A percentile compares a stretch with the other conserved stretches of the same genome.
These are phyloP conservation scores for Lanius collurio DNA, from an alignment of 2,113 vertebrate species.

Conservation along the genomic window DNA sequence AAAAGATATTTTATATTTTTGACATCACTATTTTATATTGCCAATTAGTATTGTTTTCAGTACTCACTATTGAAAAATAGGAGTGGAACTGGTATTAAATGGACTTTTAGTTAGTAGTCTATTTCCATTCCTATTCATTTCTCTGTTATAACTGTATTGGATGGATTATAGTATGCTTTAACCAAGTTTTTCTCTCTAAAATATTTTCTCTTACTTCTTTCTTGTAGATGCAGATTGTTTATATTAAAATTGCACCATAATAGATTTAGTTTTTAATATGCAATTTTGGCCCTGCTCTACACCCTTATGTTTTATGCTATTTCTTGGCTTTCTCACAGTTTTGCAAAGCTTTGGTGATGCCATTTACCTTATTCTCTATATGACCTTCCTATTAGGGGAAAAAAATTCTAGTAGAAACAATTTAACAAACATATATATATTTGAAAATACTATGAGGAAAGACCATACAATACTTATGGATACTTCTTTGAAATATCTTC, in stretches of 20 bases:
- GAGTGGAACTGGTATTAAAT: background rate
- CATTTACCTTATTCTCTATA: background rate
- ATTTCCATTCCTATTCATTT: background rate
- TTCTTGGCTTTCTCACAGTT: background rate
- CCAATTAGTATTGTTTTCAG: background rate
- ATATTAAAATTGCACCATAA: background rate
- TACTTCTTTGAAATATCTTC: background rate
- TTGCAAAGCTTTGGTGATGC: background rate
- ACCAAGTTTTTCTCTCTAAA: background rate
- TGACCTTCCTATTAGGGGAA: background rate
- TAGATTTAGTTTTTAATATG: background rate
- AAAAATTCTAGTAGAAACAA: background rate
- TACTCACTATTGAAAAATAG: background rate
- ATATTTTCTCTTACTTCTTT: background rate
- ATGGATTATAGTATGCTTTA: background rate
- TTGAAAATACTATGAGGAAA: background rate
- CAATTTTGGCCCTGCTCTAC: background rate
- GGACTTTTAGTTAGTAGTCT: background rate
- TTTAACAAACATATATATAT: background rate
- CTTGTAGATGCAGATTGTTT: background rate
- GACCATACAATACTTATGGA: background rate
- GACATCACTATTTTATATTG: background rate
- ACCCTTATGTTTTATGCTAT: background rate
- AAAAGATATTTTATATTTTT: background rate
- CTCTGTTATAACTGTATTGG: background rate